phyloP scores from a whole-genome alignment of 2,113 vertebrate species.

The Rhinoderma darwinii region DNA sequence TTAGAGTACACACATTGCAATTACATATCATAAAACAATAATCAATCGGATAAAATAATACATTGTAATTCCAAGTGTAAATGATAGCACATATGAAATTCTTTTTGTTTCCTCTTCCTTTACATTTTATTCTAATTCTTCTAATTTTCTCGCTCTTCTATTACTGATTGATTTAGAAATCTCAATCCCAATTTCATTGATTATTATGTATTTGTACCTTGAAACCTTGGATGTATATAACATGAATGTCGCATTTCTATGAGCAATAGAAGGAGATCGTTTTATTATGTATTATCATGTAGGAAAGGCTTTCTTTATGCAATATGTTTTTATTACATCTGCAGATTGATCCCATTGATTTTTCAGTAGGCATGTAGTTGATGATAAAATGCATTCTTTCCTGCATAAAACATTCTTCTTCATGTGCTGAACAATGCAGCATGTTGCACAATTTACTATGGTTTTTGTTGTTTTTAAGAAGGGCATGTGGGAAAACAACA shows the following conservation, averaged over 20 bases:
- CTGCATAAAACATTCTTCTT: background rate
- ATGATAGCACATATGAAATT: background rate
- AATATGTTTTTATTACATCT: background rate
- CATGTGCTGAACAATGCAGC: background rate
- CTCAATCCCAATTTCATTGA: no score
- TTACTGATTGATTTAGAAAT: background rate
- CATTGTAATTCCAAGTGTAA: no score
- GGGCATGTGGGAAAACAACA: no score
- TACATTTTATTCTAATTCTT: background rate
- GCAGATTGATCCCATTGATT: background rate
- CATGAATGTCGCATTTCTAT: background rate
- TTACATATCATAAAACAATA: background rate
- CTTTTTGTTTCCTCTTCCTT: background rate
- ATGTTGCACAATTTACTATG: background rate
- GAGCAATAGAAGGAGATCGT: background rate
- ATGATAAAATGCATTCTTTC: background rate
- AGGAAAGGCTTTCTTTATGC: background rate
- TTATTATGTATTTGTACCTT: background rate
- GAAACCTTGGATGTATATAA: background rate
- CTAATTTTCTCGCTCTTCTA: background rate
- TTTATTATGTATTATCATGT: background rate
- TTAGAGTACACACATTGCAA: background rate
- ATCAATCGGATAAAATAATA: background rate
- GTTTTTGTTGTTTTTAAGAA: background rate
- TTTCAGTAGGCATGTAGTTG: background rate